Evolutionary conservation across 2,888 invertebrate genomes (phyloP).

Genomic region (Cephus pulcher): DNA sequence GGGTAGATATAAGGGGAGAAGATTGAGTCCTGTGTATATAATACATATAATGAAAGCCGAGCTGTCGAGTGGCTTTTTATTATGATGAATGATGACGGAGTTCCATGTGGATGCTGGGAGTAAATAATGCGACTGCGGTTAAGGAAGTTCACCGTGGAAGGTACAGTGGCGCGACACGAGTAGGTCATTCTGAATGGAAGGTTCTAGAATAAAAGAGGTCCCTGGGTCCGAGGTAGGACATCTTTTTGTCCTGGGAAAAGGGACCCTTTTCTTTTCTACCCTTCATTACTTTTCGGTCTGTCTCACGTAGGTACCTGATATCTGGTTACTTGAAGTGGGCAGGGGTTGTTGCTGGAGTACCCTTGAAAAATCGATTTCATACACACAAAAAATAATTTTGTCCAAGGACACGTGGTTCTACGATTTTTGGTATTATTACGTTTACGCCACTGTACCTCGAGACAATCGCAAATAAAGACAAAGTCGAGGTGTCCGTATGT

Average conservation of each 20-base stretch:
- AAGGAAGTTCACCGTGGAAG: slow-evolving; percentile 20
- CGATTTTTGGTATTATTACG: not conserved
- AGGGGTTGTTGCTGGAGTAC: not conserved
- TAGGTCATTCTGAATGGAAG: not conserved
- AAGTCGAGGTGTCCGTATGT: slow-evolving; percentile 21
- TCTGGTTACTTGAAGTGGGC: not conserved
- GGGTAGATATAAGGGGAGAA: not conserved
- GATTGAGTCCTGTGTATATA: not conserved
- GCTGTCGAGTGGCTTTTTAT: slow-evolving; percentile 39
- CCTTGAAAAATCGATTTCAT: not conserved
- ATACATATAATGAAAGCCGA: slow-evolving; percentile 28
- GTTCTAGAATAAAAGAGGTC: not conserved
- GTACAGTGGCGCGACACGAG: not conserved
- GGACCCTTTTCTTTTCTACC: not conserved
- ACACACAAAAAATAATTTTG: not conserved
- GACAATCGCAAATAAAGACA: slow-evolving; percentile 34
- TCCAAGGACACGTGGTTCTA: too few relatives aligned
- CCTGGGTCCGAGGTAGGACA: not conserved
- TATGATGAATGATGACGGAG: slow-evolving; percentile 43
- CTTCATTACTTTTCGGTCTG: not conserved
- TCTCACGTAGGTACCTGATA: not conserved
- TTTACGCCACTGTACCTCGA: slow-evolving; percentile 14
- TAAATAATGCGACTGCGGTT: slow-evolving; percentile 24
- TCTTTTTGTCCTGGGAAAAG: not conserved
- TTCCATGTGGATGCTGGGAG: slow-evolving; percentile 25